These are phyloP conservation scores for Acholoe squamosa DNA, from an alignment of 2,888 invertebrate genomes.

Conservation along the genomic window DNA sequence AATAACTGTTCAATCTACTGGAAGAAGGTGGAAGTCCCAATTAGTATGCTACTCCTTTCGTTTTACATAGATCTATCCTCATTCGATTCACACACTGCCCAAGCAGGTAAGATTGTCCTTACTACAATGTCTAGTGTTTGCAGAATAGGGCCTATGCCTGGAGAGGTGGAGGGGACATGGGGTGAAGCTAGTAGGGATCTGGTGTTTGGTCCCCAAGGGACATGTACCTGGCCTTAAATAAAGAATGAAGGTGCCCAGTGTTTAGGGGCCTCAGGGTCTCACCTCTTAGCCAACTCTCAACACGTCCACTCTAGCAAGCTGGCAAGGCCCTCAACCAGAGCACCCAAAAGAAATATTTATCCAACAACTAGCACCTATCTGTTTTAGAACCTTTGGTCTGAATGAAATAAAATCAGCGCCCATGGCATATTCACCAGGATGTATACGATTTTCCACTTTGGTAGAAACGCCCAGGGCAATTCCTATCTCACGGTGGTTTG, in stretches of 20 bases:
- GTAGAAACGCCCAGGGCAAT: too few relatives aligned
- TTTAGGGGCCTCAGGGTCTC: neutral
- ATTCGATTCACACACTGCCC: too few relatives aligned
- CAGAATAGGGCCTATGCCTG: neutral
- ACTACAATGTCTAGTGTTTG: too few relatives aligned
- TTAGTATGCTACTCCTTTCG: too few relatives aligned
- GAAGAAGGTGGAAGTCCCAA: too few relatives aligned
- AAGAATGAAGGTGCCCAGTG: neutral
- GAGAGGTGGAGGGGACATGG: neutral
- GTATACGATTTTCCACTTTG: too few relatives aligned
- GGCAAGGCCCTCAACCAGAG: neutral
- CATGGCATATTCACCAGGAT: too few relatives aligned
- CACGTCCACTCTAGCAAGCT: neutral
- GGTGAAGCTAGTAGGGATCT: slow-evolving; percentile 3
- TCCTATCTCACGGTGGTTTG: too few relatives aligned
- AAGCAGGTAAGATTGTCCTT: too few relatives aligned
- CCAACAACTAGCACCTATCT: neutral
- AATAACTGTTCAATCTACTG: too few relatives aligned
- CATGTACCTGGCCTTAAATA: slow-evolving; percentile 19
- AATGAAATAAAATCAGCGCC: too few relatives aligned
- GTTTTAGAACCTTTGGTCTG: neutral
- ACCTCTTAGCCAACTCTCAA: neutral
- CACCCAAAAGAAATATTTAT: slow-evolving; percentile 18
- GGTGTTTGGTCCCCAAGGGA: neutral
- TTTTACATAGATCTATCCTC: too few relatives aligned